Evolutionary conservation across 1,140 invertebrate genomes (phyloP), one percentile per base, ranked within the genome.

Genomic region (Cydia strobilella): DNA sequence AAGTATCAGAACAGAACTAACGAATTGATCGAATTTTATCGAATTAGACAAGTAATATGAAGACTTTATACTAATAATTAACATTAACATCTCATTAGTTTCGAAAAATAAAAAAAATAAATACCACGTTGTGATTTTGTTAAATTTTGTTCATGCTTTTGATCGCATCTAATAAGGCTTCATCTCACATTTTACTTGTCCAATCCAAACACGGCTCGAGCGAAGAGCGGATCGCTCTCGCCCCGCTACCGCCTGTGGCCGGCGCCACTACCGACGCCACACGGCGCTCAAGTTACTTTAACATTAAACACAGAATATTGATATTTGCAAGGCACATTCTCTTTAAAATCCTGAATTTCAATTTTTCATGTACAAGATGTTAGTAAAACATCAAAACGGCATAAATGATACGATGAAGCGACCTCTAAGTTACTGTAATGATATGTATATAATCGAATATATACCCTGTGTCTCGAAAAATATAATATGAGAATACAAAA

Each of bases 271-370:
- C 79, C 80, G 83, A 82, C 84, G 76, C 86, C 82, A 78, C 83
- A 82, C 86, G 84, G 81, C 81, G 79, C 81, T 86, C 77, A 85
- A 84, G 80, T 86, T 86, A 88, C 89, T 74, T 74, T 92, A 91
- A 91, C 81, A 91, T 91, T 91, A 92, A 90, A 92, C 90, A 92
- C 90, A 91, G 89, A 92, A 92, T 91, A 92, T 90, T 90, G 89
- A 89, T 85, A 90, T 90, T 92, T 92, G 90, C 90, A 92, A 92
- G 90, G 90, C 90, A 92, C 90, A 92, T 91, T 92, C 88, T 90
- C 84, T 91, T 92, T 84, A 90, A 92, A 92, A 92, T 90, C 87
- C 89, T 90, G 89, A 87, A 86, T 88, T 91, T 86, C 80, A 86
- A 84, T 86, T 89, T 91, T 87, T 84, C 84, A 86, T 77, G 73